These are phyloP conservation scores for Drosophila pandora DNA, from an alignment of 1,140 invertebrate species.

Conservation along the genomic window DNA sequence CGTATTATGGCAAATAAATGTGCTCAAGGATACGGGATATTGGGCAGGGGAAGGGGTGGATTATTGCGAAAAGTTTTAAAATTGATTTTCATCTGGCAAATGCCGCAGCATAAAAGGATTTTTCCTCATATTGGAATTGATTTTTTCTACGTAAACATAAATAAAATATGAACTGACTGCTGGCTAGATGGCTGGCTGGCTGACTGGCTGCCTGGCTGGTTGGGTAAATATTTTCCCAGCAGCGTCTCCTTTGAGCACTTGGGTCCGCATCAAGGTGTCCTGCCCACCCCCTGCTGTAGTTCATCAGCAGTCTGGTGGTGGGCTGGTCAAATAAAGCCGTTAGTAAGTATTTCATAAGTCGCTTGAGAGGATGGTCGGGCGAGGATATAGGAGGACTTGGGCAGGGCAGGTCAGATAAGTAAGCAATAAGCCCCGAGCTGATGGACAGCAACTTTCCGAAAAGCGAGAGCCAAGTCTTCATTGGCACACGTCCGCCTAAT, in stretches of 20 bases:
- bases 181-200: slow-evolving; percentile 20
- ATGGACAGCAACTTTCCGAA: slow-evolving; percentile 69
- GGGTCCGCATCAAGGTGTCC: slow-evolving; percentile 24
- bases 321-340: slow-evolving; percentile 78
- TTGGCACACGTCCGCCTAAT: slow-evolving; percentile 80
- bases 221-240: slow-evolving; percentile 71
- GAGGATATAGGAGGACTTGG: no score
- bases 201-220: slow-evolving; percentile 25
- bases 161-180: slow-evolving; percentile 72
- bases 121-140: slow-evolving; percentile 72
- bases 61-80: slow-evolving; percentile 75
- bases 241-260: slow-evolving; percentile 18
- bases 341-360: slow-evolving; percentile 82
- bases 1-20: slow-evolving; percentile 81
- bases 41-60: slow-evolving; percentile 26
- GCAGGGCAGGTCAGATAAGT: slow-evolving; percentile 35
- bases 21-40: slow-evolving; percentile 51
- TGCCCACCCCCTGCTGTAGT: slow-evolving; percentile 3
- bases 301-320: slow-evolving; percentile 72
- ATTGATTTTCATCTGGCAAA: slow-evolving; percentile 73
- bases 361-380: slow-evolving; percentile 17
- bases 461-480: slow-evolving; percentile 55
- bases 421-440: slow-evolving; percentile 77
- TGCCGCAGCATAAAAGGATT: slow-evolving; percentile 74
- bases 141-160: slow-evolving; percentile 77